Evolutionary conservation across 2,888 invertebrate genomes (phyloP).

Genomic region (Drosophila infuscata): DNA sequence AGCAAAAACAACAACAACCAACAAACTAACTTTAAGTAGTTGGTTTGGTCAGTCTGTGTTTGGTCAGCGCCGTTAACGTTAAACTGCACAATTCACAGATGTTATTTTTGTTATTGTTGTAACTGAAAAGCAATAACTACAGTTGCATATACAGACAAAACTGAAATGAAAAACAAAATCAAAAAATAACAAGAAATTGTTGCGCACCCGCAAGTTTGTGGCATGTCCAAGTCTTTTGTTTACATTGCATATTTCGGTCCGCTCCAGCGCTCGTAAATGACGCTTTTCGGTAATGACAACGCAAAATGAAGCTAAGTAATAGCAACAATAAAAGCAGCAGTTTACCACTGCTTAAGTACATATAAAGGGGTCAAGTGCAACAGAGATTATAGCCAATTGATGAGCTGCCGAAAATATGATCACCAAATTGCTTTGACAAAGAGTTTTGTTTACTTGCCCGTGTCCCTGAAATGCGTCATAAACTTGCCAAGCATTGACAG

Average conservation of each 20-base stretch:
- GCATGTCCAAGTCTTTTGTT: constrained; percentile 72
- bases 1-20: constrained; percentile 21
- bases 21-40: constrained; percentile 51
- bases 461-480: constrained; percentile 42
- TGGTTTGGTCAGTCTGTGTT: constrained; percentile 52
- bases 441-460: constrained; percentile 16
- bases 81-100: constrained; percentile 56
- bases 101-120: constrained; percentile 21
- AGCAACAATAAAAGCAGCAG: constrained; percentile 20
- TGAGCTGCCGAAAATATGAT: constrained; percentile 27
- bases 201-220: constrained; percentile 58
- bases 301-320: constrained; percentile 23
- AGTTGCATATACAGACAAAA: constrained; percentile 7
- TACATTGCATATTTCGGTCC: constrained; percentile 33
- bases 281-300: constrained; percentile 49
- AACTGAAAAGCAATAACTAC: constrained; percentile 18
- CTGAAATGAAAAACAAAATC: neutral
- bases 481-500: constrained; percentile 24
- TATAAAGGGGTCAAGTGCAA: constrained; percentile 72
- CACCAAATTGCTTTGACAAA: constrained; percentile 24
- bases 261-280: constrained; percentile 41
- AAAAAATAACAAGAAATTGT: neutral
- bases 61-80: constrained; percentile 42
- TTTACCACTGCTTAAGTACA: constrained; percentile 22
- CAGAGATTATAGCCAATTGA: constrained; percentile 34